Percentiles rank a stretch among this genome's conserved stretches.
phyloP scores from a whole-genome alignment of 2,113 vertebrate genomes.

The Psittacara wagleri region DNA sequence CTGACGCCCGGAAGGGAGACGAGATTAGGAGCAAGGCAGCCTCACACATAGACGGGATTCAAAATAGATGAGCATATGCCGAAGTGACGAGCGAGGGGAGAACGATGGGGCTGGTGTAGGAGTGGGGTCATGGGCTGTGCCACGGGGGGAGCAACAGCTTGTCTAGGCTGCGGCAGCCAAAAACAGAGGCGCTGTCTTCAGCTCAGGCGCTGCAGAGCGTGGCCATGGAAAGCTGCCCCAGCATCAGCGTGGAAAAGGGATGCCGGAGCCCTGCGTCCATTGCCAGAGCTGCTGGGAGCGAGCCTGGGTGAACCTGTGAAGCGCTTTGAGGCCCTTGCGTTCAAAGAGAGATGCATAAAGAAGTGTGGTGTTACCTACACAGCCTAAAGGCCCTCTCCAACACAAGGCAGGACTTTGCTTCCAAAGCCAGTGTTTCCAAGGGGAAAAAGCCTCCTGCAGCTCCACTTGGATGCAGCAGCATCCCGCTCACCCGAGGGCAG shows the following conservation, averaged over 20 bases:
- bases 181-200: constrained; percentile 26
- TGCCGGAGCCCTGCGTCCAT: neutral
- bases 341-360: no score
- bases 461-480: neutral
- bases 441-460: neutral
- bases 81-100: neutral
- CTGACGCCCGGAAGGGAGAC: constrained; percentile 28
- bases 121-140: constrained; percentile 5
- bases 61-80: constrained; percentile 59
- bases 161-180: constrained; percentile 32
- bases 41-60: neutral
- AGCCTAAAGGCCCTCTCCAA: neutral
- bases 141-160: constrained; percentile 30
- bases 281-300: neutral
- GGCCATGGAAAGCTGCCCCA: neutral
- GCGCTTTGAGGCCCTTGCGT: neutral
- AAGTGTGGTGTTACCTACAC: neutral
- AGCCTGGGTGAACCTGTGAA: neutral
- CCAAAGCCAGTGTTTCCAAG: neutral
- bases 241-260: neutral
- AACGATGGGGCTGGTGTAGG: neutral
- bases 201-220: neutral
- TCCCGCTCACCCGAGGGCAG: neutral
- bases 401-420: neutral
- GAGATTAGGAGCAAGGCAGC: constrained; percentile 40